Percentiles rank a stretch among this genome's conserved stretches.
These are phyloP conservation scores for Toxotes chatareus DNA, from an alignment of 2,113 vertebrate species.

Conservation along the genomic window DNA sequence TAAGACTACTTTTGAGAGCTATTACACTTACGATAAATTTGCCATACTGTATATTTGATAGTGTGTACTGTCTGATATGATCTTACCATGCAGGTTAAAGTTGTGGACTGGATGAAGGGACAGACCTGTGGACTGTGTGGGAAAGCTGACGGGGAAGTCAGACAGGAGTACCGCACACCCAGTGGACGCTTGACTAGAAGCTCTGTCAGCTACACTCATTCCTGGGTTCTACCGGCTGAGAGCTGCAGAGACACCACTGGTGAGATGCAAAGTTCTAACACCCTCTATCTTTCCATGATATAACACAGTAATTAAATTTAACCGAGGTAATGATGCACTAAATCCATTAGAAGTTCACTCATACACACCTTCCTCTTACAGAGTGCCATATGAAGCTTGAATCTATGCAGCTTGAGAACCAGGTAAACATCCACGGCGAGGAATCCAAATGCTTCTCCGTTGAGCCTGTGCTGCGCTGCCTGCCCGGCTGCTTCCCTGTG, in stretches of 20 bases:
- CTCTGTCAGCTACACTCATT: constrained; percentile 82
- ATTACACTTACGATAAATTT: background rate
- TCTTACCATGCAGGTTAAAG: constrained; percentile 77
- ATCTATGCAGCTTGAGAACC: constrained; percentile 80
- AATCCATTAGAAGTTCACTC: background rate
- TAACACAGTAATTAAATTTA: too few species aligned
- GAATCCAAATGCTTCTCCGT: constrained; percentile 83
- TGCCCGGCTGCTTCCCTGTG: constrained; percentile 76
- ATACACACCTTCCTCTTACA: constrained; percentile 42
- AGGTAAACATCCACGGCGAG: constrained; percentile 59
- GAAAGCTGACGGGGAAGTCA: constrained; percentile 84
- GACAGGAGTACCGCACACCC: constrained; percentile 83
- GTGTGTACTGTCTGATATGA: background rate
- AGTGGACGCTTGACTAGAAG: constrained; percentile 78
- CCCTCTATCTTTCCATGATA: background rate
- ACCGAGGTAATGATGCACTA: background rate
- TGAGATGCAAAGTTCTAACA: constrained; percentile 27
- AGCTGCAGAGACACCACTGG: constrained; percentile 75
- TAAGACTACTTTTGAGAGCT: background rate
- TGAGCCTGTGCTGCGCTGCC: constrained; percentile 83
- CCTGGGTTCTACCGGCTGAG: constrained; percentile 85
- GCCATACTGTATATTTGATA: background rate
- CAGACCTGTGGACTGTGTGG: constrained; percentile 88
- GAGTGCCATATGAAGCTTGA: constrained; percentile 81
- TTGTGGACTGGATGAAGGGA: constrained; percentile 87